phyloP scores from a whole-genome alignment of 2,797 vertebrate genomes.

The Anomalospiza imberbis region DNA sequence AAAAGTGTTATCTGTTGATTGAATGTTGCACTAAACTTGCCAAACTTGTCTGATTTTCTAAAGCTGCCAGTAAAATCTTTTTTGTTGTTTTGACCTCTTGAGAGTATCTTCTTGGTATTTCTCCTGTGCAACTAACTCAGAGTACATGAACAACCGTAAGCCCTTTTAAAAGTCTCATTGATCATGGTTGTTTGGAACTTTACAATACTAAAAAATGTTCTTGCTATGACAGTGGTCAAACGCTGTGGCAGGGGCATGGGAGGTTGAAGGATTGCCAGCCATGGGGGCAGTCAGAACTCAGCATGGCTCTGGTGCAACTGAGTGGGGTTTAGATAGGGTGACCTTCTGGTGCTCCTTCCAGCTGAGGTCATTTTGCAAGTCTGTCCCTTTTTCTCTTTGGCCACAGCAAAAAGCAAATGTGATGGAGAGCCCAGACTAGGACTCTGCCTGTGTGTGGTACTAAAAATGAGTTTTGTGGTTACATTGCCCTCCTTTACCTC shows the following conservation, averaged over 20 bases:
- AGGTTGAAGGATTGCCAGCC: not conserved
- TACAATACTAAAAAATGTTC: not conserved
- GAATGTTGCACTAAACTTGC: not conserved
- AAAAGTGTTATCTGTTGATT: not conserved
- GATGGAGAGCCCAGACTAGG: not conserved
- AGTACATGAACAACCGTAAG: not conserved
- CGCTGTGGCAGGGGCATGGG: accelerated
- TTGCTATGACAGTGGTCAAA: not conserved
- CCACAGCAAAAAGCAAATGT: not conserved
- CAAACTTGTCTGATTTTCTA: not conserved
- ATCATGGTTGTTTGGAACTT: not conserved
- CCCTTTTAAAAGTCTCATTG: not conserved
- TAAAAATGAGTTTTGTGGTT: not conserved
- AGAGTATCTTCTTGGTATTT: not conserved
- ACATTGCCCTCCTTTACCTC: not conserved
- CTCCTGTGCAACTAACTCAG: not conserved
- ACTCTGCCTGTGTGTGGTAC: not conserved
- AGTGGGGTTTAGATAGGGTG: not conserved
- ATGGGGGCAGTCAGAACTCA: not conserved
- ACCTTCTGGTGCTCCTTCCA: not conserved
- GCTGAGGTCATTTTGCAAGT: not conserved
- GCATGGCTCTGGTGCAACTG: not conserved
- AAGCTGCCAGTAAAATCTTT: not conserved
- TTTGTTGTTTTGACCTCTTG: not conserved
- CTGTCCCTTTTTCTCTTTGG: not conserved